Percentiles rank a stretch among this genome's conserved stretches.
These are phyloP conservation scores for Tupiocoris notatus DNA, from an alignment of 2,888 invertebrate genomes.

Conservation along the genomic window DNA sequence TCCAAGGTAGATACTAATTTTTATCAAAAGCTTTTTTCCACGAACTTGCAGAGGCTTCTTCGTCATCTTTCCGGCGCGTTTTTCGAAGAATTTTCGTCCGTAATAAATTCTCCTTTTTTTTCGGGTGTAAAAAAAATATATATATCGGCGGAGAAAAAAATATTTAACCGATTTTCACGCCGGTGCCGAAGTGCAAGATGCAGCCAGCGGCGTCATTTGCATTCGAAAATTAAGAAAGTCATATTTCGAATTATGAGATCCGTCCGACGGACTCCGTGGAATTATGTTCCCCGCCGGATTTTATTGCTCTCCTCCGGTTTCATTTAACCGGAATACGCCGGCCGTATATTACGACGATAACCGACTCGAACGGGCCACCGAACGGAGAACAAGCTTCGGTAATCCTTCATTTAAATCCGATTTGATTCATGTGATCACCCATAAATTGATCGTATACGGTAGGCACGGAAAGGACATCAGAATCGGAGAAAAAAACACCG, in stretches of 20 bases:
- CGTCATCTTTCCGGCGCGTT: too few species aligned
- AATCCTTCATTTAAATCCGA: conserved; percentile 41
- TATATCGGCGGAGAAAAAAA: too few species aligned
- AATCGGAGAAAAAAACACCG: not conserved
- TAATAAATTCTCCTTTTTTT: too few species aligned
- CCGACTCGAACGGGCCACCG: not conserved
- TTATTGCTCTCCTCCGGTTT: conserved; percentile 30
- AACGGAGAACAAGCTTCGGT: not conserved
- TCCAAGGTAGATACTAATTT: too few species aligned
- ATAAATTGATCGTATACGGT: conserved; percentile 11
- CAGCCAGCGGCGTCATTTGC: conserved; percentile 20
- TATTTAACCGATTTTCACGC: too few species aligned
- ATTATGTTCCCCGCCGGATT: conserved; percentile 21
- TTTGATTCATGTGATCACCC: conserved; percentile 39
- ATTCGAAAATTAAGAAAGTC: conserved; percentile 38
- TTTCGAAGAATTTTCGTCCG: too few species aligned
- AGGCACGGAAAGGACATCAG: not conserved
- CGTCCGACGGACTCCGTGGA: not conserved
- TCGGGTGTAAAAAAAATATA: too few species aligned
- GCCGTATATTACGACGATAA: conserved; percentile 3
- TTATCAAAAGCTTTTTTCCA: too few species aligned
- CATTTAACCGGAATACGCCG: conserved; percentile 1
- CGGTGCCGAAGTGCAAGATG: not conserved
- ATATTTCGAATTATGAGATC: conserved; percentile 28
- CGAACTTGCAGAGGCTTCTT: too few species aligned